phyloP scores from a whole-genome alignment of 2,797 vertebrate genomes.

The Mycteria americana region DNA sequence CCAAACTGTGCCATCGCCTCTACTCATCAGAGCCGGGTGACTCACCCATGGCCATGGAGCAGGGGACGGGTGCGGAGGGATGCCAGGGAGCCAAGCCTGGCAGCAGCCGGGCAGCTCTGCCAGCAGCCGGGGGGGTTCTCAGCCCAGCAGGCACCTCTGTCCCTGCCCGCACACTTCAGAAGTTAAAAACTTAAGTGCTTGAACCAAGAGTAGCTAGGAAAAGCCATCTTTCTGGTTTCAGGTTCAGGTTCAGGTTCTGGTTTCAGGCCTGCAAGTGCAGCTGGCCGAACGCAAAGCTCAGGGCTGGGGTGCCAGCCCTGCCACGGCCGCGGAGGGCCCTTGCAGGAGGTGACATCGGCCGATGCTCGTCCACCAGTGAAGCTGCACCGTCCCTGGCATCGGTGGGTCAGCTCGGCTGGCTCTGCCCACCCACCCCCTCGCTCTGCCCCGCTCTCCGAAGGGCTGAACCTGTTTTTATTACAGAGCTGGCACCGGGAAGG shows the following conservation, averaged over 20 bases:
- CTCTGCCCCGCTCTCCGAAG: neutral
- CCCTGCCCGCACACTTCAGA: neutral
- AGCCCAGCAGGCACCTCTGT: neutral
- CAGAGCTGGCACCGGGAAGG: neutral
- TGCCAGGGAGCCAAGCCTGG: neutral
- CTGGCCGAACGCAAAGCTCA: neutral
- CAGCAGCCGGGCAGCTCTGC: neutral
- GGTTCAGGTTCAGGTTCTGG: neutral
- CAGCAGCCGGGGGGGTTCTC: neutral
- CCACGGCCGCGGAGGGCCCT: neutral
- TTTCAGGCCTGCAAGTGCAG: neutral
- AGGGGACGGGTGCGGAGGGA: neutral
- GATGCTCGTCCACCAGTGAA: neutral
- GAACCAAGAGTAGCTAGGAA: neutral
- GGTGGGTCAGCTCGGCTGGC: rapidly evolving
- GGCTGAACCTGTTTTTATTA: neutral
- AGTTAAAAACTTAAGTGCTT: neutral
- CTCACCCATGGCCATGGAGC: neutral
- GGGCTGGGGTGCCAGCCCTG: neutral
- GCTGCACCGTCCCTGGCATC: neutral
- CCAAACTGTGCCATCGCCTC: rapidly evolving
- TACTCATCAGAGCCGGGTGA: neutral
- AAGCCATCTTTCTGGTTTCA: neutral
- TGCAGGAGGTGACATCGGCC: neutral
- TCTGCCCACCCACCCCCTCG: neutral